phyloP scores from a whole-genome alignment of 2,113 vertebrate genomes.

The Rutilus rutilus region DNA sequence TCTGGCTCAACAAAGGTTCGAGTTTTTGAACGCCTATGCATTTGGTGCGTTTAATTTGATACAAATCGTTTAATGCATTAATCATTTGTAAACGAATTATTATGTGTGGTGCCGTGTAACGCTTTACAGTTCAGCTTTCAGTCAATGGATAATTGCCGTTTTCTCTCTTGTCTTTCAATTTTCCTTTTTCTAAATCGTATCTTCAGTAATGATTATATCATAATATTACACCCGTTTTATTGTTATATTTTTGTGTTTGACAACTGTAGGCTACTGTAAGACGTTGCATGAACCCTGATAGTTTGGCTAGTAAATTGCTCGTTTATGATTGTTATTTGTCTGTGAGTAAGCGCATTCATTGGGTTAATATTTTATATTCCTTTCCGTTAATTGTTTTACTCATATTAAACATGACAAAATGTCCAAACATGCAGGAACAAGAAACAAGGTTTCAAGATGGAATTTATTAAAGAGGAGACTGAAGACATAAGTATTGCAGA shows the following conservation, averaged over 20 bases:
- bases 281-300: background rate
- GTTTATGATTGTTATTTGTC: background rate
- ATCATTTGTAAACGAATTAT: too few relatives aligned
- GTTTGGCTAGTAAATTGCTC: background rate
- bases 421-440: constrained; percentile 8
- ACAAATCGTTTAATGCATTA: too few relatives aligned
- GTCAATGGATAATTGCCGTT: background rate
- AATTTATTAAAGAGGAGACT: constrained; percentile 2
- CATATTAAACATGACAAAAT: background rate
- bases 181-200: background rate
- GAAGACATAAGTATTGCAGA: constrained; percentile 5
- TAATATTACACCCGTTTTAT: background rate
- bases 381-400: background rate
- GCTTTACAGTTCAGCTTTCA: background rate
- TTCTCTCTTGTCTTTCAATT: background rate
- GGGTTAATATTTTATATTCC: background rate
- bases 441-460: constrained; percentile 2
- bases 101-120: background rate
- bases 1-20: too few relatives aligned
- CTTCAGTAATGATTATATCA: background rate
- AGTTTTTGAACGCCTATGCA: too few relatives aligned
- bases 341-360: background rate
- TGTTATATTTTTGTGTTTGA: background rate
- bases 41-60: too few relatives aligned
- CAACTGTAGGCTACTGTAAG: background rate